Conservation (phyloP, 2,797 vertebrate genomes). For the Coluber constrictor region DNA sequence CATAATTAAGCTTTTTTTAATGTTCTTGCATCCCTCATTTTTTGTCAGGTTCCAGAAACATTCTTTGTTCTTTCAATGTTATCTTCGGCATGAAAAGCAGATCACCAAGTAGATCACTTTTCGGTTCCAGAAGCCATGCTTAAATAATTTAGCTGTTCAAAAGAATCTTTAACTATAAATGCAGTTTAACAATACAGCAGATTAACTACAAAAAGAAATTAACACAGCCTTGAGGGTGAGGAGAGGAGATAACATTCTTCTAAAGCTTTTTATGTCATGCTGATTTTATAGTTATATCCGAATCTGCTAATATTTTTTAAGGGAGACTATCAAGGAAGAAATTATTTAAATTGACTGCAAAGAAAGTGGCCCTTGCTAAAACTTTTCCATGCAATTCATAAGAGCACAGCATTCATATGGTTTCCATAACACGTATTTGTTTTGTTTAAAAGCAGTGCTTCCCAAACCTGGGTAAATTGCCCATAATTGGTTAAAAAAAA, state of each 20-base stretch:
- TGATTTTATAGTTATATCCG: conserved; percentile 69
- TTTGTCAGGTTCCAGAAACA: conserved; percentile 70
- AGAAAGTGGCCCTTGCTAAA: conserved; percentile 4
- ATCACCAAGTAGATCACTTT: conserved; percentile 72
- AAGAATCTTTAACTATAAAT: conserved; percentile 79
- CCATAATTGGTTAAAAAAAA: no score
- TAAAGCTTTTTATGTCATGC: conserved; percentile 73
- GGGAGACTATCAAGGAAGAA: conserved; percentile 63
- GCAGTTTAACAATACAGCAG: conserved; percentile 72
- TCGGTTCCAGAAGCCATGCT: conserved; percentile 68
- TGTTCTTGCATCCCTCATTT: conserved; percentile 63
- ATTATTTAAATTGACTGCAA: conserved; percentile 47
- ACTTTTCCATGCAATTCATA: not conserved
- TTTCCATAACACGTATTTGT: not conserved
- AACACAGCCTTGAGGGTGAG: conserved; percentile 73
- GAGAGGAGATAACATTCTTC: conserved; percentile 74
- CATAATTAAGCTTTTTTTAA: conserved; percentile 61
- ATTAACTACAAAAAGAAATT: conserved; percentile 83
- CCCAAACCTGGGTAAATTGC: no score
- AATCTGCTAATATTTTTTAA: conserved; percentile 74
- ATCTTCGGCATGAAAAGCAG: conserved; percentile 76
- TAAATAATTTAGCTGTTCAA: conserved; percentile 78
- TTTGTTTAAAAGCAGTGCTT: not conserved
- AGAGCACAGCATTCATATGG: not conserved
- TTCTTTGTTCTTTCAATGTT: conserved; percentile 74